Conservation (phyloP, 2,113 vertebrate genomes). For the Columba livia region DNA sequence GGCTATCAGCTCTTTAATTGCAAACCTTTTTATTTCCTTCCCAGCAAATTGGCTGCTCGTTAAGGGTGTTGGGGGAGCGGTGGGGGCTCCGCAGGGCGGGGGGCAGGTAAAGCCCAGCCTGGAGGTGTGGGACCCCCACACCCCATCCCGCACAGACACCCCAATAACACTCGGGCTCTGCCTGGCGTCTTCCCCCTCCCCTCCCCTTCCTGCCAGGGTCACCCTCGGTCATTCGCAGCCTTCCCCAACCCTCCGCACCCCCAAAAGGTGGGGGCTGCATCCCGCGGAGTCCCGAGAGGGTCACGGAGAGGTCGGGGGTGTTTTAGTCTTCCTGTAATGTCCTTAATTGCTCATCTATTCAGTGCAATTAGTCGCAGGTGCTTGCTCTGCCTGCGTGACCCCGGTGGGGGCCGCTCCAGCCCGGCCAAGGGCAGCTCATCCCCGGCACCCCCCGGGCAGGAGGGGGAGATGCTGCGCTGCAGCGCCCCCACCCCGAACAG, state of each 20-base stretch:
- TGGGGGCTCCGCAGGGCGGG: accelerated
- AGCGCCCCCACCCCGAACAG: background rate
- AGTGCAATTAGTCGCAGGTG: slow-evolving; percentile 72
- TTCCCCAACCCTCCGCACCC: too few species aligned
- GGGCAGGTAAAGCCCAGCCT: background rate
- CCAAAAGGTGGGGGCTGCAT: background rate
- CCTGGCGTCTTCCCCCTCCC: too few species aligned
- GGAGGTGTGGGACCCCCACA: background rate
- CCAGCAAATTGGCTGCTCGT: background rate
- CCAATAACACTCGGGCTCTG: too few species aligned
- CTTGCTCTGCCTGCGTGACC: background rate
- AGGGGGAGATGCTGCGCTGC: background rate
- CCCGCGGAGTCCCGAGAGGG: background rate
- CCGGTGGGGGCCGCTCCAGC: background rate
- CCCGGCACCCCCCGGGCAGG: background rate
- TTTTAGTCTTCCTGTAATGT: slow-evolving; percentile 49
- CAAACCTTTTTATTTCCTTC: background rate
- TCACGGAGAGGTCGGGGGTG: slow-evolving; percentile 30
- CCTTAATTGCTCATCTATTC: slow-evolving; percentile 77
- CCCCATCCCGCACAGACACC: background rate
- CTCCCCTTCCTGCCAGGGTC: too few species aligned
- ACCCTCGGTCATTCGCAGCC: too few species aligned
- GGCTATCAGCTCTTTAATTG: background rate
- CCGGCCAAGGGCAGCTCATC: background rate
- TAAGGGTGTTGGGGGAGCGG: background rate